Evolutionary conservation across 2,797 vertebrate species (phyloP).

Genomic region (Cryptoprocta ferox): DNA sequence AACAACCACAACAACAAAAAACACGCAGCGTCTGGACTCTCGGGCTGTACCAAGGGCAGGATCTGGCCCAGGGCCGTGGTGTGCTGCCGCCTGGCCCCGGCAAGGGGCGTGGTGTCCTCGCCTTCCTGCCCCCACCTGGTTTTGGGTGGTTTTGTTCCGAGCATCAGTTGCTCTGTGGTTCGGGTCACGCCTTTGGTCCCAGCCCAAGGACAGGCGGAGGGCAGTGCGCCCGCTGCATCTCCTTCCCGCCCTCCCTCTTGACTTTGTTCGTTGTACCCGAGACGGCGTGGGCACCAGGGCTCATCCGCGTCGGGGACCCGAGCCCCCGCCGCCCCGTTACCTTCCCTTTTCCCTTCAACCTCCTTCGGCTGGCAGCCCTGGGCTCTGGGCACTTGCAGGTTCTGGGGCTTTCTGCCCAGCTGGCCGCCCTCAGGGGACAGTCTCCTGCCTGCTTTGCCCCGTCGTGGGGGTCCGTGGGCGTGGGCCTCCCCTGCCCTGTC

Average conservation of each 20-base stretch:
- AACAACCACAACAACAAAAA: background rate
- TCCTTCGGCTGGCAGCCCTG: background rate
- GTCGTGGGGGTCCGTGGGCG: background rate
- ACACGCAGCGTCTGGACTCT: rapidly evolving
- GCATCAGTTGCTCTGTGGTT: no score
- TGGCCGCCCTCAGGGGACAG: background rate
- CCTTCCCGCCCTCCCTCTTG: rapidly evolving
- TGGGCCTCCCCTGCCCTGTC: background rate
- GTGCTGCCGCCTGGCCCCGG: rapidly evolving
- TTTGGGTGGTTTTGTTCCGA: background rate
- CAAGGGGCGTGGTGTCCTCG: background rate
- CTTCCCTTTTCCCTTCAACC: background rate
- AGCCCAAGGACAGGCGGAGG: background rate
- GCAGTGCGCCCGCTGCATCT: rapidly evolving
- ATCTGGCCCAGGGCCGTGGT: background rate
- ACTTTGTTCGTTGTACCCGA: rapidly evolving
- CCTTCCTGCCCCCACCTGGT: background rate
- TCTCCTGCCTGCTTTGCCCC: background rate
- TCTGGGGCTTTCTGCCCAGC: background rate
- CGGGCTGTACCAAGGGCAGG: background rate
- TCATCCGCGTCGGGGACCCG: rapidly evolving
- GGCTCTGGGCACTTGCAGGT: background rate
- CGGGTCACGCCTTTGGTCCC: background rate
- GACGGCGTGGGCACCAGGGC: rapidly evolving
- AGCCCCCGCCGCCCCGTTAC: rapidly evolving